phyloP scores from a whole-genome alignment of 2,113 vertebrate species.

The Hippocampus guttulatus region DNA sequence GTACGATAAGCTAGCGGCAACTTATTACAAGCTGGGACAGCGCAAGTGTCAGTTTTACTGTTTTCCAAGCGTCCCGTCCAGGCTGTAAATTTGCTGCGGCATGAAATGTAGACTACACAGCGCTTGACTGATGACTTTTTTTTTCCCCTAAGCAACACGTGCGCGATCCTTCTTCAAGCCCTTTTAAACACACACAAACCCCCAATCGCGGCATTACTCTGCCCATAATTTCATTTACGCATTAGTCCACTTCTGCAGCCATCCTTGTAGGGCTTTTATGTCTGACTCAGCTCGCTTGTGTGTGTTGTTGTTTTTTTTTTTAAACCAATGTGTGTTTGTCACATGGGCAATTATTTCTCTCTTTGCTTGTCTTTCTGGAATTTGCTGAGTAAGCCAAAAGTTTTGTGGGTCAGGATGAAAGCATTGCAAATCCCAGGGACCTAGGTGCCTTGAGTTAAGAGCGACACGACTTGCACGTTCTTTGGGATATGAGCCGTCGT shows the following conservation, averaged over 20 bases:
- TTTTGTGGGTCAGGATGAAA: slow-evolving; percentile 3
- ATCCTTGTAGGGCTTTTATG: background rate
- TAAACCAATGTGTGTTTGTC: background rate
- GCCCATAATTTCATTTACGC: slow-evolving; percentile 27
- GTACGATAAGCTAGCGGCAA: slow-evolving; percentile 43
- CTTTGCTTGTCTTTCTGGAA: background rate
- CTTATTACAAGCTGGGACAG: background rate
- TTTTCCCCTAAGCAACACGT: slow-evolving; percentile 5
- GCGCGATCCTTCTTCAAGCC: background rate
- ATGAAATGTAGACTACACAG: slow-evolving; percentile 34
- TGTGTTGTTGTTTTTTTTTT: background rate
- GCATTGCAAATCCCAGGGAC: background rate
- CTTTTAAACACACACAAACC: slow-evolving; percentile 14
- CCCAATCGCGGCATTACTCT: slow-evolving; percentile 27
- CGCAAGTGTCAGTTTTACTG: slow-evolving; percentile 10
- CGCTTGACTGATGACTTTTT: slow-evolving; percentile 18
- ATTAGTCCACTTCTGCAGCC: slow-evolving; percentile 7
- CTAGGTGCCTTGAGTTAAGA: background rate
- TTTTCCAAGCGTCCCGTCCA: slow-evolving; percentile 12
- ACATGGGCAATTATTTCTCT: background rate
- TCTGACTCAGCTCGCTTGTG: background rate
- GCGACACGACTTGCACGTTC: background rate
- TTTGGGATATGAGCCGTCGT: background rate
- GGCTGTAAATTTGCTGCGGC: slow-evolving; percentile 5
- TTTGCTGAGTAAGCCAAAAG: background rate